Evolutionary conservation across 2,113 vertebrate species (phyloP).

Genomic region (Ciconia maguari): DNA sequence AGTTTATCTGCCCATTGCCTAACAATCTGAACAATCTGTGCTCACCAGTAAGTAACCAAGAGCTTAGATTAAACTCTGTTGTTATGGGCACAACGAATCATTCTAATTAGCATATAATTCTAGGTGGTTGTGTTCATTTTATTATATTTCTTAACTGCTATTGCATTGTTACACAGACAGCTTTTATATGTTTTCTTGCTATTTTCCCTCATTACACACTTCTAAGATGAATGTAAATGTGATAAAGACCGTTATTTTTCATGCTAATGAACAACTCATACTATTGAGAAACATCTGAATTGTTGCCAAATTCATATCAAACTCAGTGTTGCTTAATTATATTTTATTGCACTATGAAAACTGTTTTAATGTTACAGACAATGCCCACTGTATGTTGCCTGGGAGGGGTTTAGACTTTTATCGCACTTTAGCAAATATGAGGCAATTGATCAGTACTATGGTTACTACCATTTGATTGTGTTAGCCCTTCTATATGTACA

Average conservation of each 20-base stretch:
- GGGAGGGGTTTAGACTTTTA: background rate
- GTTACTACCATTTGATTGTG: background rate
- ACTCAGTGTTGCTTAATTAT: constrained; percentile 28
- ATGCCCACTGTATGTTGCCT: background rate
- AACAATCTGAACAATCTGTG: background rate
- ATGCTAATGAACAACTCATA: constrained; percentile 48
- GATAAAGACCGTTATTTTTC: constrained; percentile 40
- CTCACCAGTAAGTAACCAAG: background rate
- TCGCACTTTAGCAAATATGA: background rate
- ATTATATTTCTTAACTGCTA: constrained; percentile 58
- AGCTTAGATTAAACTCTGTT: constrained; percentile 29
- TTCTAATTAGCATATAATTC: constrained; percentile 58
- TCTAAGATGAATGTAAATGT: constrained; percentile 51
- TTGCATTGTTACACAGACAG: background rate
- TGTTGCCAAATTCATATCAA: constrained; percentile 31
- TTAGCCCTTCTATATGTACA: background rate
- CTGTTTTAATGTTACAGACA: background rate
- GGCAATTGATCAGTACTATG: background rate
- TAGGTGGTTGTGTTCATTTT: constrained; percentile 44
- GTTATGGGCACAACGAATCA: constrained; percentile 10
- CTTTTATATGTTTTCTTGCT: constrained; percentile 57
- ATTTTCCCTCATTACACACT: constrained; percentile 51
- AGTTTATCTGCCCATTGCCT: background rate
- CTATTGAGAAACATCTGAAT: background rate
- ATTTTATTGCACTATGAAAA: constrained; percentile 11